Base-by-base conservation (phyloP, 2,888 invertebrate genomes). In the Stomorhina lunata region DNA sequence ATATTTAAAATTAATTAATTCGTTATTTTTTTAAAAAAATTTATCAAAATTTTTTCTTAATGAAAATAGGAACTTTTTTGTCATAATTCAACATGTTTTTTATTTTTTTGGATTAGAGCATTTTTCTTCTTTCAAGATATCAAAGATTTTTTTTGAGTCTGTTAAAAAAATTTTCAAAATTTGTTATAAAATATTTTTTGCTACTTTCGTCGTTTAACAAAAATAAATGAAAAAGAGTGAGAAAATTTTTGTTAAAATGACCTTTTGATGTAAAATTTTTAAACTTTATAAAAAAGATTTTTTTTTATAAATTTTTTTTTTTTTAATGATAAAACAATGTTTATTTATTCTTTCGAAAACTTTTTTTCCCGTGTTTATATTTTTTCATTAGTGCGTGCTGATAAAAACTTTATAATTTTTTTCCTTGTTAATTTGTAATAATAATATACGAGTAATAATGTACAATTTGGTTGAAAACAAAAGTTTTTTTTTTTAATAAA, bases 21-120 rank as follows among this genome's bases (percentile, higher is more conserved):
- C 9, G 9, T 9, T 32, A 15, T 32, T 43, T 10, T 25, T 40
- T 17, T 53, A 37, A 37, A 71, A 48, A n/a, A n/a, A n/a, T n/a
- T n/a, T n/a, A n/a, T n/a, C 25, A 32, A 25, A 50, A 12, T 45
- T 59, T 72, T 45, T 66, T 45, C 37, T 73, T 76, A 48, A 57
- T 57, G 6, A 79, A 79, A 79, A 66, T 66, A 66, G 79, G 79
- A 79, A 79, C 79, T 72, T 66, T 59, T 72, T 59, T 66, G 63
- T 59, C 22, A 50, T 50, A 57, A 65, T 66, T 43, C 48, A 79
- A 66, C 72, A 72, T 66, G 37, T 1, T 55, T 48, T 59, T 53
- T n/a, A n/a, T n/a, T n/a, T n/a, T n/a, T n/a, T n/a, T n/a, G n/a
- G n/a, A n/a, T 55, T 48, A 66, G 7, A 4, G 53, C 32, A 55